Base-by-base conservation (phyloP, 2,888 invertebrate species). In the Odontomyia ornata region DNA sequence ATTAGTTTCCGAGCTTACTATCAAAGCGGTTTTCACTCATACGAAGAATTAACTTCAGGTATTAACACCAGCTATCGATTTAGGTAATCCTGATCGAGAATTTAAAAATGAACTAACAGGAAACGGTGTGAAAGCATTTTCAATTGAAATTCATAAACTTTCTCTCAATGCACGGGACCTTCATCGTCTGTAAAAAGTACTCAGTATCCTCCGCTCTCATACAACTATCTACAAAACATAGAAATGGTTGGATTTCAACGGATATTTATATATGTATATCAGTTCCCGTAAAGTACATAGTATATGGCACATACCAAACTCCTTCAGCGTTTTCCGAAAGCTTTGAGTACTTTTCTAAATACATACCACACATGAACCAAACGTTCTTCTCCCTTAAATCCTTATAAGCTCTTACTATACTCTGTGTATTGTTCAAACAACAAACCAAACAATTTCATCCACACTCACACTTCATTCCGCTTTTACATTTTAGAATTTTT, bases 111-210 rank as follows among this genome's bases (percentile, higher is more conserved):
- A 30, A 25, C 64, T 28, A 64, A 64, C n/a, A 30, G 27, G 13
- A 64, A 30, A 15, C 21, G 25, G 13, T 9, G 43, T 9, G 67
- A 67, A 67, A 11, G 28, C 43, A 43, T 43, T 46, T 46, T 11
- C 36, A 67, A 67, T 67, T 67, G 67, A 67, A 67, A 67, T 67
- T 43, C 67, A 67, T 67, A 46, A 67, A 67, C 43, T 46, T 67
- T 36, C 46, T n/a, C n/a, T 43, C 67, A 23, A 67, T 43, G 67
- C 67, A 67, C 9, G 21, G 43, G 67, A 67, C 28, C 23, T 13
- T 67, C 67, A 27, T 43, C 67, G 15, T 21, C 43, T 27, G n/a
- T n/a, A 18, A n/a, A 64, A 64, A 64, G 23, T 27, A 18, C 13
- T 3, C 13, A 15, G 18, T 9, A 52, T 15, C 52, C 43, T n/a